These are phyloP conservation scores for Hetaerina titia DNA, from an alignment of 2,888 invertebrate species.

Conservation along the genomic window DNA sequence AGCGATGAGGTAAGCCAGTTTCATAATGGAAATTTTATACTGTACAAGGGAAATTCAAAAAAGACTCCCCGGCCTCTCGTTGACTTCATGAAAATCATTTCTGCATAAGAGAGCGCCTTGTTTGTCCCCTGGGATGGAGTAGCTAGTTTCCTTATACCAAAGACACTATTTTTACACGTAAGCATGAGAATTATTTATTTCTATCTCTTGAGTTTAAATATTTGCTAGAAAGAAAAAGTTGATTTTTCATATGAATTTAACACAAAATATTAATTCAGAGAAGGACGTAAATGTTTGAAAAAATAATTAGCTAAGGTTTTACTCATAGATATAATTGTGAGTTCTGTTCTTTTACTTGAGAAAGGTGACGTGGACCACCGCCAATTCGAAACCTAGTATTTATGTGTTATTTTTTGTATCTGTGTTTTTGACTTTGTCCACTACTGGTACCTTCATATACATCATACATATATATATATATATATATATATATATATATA, in stretches of 20 bases:
- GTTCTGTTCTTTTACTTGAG: no score
- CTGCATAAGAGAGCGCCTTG: neutral
- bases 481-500: no score
- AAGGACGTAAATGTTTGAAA: no score
- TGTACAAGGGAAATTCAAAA: neutral
- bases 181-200: neutral
- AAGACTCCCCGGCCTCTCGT: neutral
- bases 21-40: slow-evolving; percentile 23
- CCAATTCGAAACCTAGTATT: no score
- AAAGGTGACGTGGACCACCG: no score
- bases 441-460: no score
- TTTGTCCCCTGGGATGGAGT: neutral
- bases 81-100: neutral
- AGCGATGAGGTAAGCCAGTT: slow-evolving; percentile 23
- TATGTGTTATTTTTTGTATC: no score
- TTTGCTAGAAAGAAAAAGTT: neutral
- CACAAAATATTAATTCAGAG: no score
- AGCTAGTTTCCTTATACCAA: neutral
- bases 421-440: no score
- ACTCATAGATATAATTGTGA: no score
- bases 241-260: neutral
- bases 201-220: neutral
- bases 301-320: no score
- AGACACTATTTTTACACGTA: neutral
- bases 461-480: no score